Conservation (phyloP, 2,797 vertebrate species). For the Meriones psammophilus region DNA sequence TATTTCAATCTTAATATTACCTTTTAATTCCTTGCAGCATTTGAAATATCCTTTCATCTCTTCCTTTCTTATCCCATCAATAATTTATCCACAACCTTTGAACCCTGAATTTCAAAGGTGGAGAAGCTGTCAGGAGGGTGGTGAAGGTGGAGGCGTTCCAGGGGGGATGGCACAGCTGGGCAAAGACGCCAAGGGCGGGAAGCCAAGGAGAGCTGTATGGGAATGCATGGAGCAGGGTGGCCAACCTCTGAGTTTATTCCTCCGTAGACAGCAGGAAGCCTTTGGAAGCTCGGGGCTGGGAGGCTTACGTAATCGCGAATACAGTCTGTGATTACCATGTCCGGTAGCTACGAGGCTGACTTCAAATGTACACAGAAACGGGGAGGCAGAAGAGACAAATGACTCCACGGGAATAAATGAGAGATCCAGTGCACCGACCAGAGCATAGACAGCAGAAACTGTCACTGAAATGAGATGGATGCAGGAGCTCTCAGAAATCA, state of each 20-base stretch:
- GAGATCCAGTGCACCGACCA: background rate
- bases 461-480: background rate
- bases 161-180: background rate
- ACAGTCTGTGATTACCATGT: background rate
- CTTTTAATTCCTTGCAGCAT: background rate
- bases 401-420: background rate
- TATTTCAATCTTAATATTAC: too few relatives aligned
- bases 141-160: background rate
- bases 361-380: background rate
- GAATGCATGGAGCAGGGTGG: background rate
- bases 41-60: background rate
- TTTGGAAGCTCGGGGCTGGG: background rate
- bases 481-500: background rate
- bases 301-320: background rate
- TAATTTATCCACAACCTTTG: background rate
- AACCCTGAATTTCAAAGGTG: background rate
- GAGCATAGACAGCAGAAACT: background rate
- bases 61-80: background rate
- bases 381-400: background rate
- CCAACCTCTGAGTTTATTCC: background rate
- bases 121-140: background rate
- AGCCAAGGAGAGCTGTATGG: background rate
- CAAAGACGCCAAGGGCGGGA: background rate
- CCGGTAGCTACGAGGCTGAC: background rate
- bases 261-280: background rate